Base-by-base conservation (phyloP, 1,140 invertebrate species). In the Hesperophylax magnus region DNA sequence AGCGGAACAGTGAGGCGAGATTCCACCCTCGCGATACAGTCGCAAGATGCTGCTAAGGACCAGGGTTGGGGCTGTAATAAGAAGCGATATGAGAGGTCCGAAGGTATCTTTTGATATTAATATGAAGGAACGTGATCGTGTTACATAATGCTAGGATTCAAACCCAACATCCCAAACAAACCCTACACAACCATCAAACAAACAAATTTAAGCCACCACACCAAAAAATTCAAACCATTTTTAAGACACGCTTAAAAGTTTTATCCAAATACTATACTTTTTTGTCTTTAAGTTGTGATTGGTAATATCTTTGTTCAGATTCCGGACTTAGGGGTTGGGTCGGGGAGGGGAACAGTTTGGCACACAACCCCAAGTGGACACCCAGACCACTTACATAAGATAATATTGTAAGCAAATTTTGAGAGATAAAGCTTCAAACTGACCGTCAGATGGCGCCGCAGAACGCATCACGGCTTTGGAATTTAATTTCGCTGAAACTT, bases 341-440 rank as follows among this genome's bases (percentile, higher is more conserved):
- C 20, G 72, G 72, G 54, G 52, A 31, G 15, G 67, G 18, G n/a
- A 22, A 27, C 63, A 69, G 27, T 69, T 69, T 47, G 34, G 24
- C 34, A 47, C 20, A 20, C 52, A 72, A 72, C 27, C 54, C 72
- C 27, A 11, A 76, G 56, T 60, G 71, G 77, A 58, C 69, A 78
- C 77, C 77, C 81, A 56, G 72, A 39, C 60, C 69, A 53, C 72
- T 80, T 72, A 58, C 71, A 60, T 9, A 61, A 54, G 79, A 83
- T 83, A 84, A 84, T 84, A 84, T 82, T 80, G 83, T 84, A 84
- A 82, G 83, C 83, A 84, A 84, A 84, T 84, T 84, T 81, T 82
- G 75, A 84, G 78, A 84, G 53, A 84, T 78, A 81, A 80, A 80
- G 78, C 78, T 75, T 54, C 77, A 34, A 61, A 75, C 71, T 84